Base-by-base conservation (phyloP, 2,888 invertebrate species). In the Spisula subtruncata region DNA sequence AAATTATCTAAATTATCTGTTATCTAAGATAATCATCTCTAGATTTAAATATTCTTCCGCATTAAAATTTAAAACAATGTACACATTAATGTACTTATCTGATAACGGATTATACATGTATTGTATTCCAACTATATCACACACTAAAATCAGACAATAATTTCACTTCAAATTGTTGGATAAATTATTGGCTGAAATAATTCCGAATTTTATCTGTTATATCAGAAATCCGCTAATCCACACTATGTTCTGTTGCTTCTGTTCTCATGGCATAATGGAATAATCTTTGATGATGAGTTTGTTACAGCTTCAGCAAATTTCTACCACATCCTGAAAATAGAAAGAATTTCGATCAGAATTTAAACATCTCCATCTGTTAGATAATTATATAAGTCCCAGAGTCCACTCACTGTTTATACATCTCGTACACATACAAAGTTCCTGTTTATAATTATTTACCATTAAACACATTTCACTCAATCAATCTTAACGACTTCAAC, bases 161-260 rank as follows among this genome's bases (percentile, higher is more conserved):
- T 8, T 25, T 25, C n/a, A 25, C 60, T 20, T 56, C 56, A 6
- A 18, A 56, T n/a, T 56, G 56, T 56, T 66, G 60, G 1, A 66
- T 66, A 25, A 66, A 66, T 66, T 66, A 66, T 66, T 66, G n/a
- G 60, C 25, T 25, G 6, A n/a, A 66, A n/a, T 66, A 66, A 66
- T 25, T 25, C 60, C 60, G 12, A 10, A 66, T 66, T 25, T 25
- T 6, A 8, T 5, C 20, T 1, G 60, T 25, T 66, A 25, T 10
- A 10, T 66, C 60, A 25, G 25, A 5, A 41, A 8, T 41, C 41
- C 41, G 41, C 41, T 41, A 41, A 41, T 41, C 41, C 60, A 66
- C 60, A 66, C 20, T 20, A 12, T 66, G 25, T 0, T 66, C n/a
- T 1, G n/a, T 4, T 5, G 8, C 60, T 66, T 66, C 41, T 41